Conservation (phyloP, 2,797 vertebrate species). For the Champsocephalus esox region DNA sequence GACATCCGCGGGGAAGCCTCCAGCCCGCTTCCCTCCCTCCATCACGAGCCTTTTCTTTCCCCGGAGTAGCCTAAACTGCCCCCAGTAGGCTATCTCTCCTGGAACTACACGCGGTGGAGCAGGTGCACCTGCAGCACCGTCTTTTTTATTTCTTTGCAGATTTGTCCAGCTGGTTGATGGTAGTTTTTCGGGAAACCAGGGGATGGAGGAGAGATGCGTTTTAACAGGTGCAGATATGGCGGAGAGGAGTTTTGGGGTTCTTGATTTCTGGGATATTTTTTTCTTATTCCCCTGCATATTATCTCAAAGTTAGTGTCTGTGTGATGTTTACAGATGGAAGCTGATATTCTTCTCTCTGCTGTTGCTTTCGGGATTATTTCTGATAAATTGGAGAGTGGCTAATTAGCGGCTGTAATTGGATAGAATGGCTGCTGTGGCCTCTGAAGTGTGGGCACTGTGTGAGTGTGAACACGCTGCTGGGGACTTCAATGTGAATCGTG, state of each 20-base stretch:
- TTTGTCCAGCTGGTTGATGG: constrained; percentile 10
- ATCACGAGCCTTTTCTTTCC: constrained; percentile 15
- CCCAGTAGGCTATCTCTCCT: not conserved
- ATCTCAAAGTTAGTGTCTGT: constrained; percentile 25
- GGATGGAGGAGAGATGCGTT: constrained; percentile 61
- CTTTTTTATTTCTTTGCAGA: constrained; percentile 3
- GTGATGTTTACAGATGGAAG: constrained; percentile 5
- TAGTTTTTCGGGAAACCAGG: constrained; percentile 2
- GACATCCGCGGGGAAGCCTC: constrained; percentile 33
- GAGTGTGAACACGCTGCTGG: constrained; percentile 19
- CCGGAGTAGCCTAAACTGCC: constrained; percentile 30
- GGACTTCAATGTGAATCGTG: not conserved
- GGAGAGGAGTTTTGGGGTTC: constrained; percentile 66
- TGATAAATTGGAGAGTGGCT: constrained; percentile 21
- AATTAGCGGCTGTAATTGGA: constrained; percentile 55
- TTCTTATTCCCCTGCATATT: not conserved
- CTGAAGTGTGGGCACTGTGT: constrained; percentile 4
- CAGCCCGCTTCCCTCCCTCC: constrained; percentile 37
- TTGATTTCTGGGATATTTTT: constrained; percentile 31
- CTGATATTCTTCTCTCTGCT: not conserved
- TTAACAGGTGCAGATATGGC: constrained; percentile 84
- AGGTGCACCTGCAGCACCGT: constrained; percentile 48
- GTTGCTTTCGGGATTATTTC: constrained; percentile 11
- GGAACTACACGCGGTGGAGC: constrained; percentile 61
- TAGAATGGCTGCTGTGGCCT: constrained; percentile 31